Percentiles rank a stretch among this genome's conserved stretches.
Conservation (phyloP, 1,140 invertebrate genomes). For the Drosophila santomea region DNA sequence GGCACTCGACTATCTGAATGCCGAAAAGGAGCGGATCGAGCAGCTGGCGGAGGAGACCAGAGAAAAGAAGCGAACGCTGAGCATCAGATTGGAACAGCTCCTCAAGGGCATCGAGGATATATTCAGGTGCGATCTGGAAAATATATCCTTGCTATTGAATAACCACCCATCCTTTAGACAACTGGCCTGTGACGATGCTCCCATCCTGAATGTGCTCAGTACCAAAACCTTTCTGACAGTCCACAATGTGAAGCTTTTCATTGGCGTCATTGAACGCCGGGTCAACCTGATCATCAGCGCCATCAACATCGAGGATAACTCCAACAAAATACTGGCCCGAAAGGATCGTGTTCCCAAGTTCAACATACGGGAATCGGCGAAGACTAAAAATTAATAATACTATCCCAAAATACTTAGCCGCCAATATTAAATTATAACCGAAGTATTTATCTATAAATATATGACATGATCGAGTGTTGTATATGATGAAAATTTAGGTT, state of each 20-base stretch:
- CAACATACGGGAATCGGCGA: conserved; percentile 80
- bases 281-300: conserved; percentile 86
- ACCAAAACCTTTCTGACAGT: conserved; percentile 88
- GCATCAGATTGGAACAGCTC: conserved; percentile 85
- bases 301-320: conserved; percentile 85
- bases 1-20: conserved; percentile 73
- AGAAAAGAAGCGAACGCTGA: conserved; percentile 68
- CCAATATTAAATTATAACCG: too few species aligned
- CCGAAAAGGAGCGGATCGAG: conserved; percentile 57
- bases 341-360: conserved; percentile 83
- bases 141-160: neutral
- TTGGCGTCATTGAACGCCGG: conserved; percentile 89
- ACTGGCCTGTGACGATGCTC: conserved; percentile 88
- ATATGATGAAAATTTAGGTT: too few species aligned
- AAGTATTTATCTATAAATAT: too few species aligned
- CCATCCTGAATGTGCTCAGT: conserved; percentile 89
- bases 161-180: conserved; percentile 51
- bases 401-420: too few species aligned
- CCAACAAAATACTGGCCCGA: conserved; percentile 78
- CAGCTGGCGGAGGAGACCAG: conserved; percentile 55
- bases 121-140: conserved; percentile 80
- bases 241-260: conserved; percentile 90
- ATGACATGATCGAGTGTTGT: too few species aligned
- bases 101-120: conserved; percentile 87
- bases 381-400: conserved; percentile 62